These are phyloP conservation scores for Lasioglossum villosulum DNA, from an alignment of 2,888 invertebrate genomes.

Conservation along the genomic window DNA sequence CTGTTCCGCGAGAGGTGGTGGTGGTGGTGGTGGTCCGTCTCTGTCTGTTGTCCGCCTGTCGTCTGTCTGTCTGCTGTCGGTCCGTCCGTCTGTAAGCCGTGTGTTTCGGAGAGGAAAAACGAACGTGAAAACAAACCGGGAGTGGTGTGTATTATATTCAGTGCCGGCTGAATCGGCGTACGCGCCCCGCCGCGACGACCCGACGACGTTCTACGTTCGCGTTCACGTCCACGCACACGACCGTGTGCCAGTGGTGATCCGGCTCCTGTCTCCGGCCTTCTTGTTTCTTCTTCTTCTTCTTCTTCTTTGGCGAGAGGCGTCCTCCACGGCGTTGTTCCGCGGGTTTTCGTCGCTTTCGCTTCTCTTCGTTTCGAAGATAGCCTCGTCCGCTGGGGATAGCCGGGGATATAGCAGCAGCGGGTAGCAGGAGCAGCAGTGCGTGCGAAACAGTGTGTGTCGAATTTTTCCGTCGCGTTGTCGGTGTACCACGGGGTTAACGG, in stretches of 20 bases:
- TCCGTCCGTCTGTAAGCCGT: conserved; percentile 12
- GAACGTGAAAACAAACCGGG: conserved; percentile 64
- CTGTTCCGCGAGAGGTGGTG: conserved; percentile 32
- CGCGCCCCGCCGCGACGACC: conserved; percentile 54
- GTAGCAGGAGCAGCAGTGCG: conserved; percentile 37
- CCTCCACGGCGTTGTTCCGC: conserved; percentile 22
- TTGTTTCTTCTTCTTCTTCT: conserved; percentile 4
- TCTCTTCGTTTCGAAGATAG: conserved; percentile 30
- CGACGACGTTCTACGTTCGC: conserved; percentile 10
- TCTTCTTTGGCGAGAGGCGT: conserved; percentile 35
- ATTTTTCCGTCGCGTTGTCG: conserved; percentile 58
- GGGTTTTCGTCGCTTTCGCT: conserved; percentile 27
- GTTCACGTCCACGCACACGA: conserved; percentile 34
- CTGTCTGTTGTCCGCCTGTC: conserved; percentile 5
- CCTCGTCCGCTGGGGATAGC: conserved; percentile 31
- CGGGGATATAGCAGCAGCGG: not conserved
- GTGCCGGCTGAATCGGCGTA: conserved; percentile 71
- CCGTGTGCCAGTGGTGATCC: conserved; percentile 24
- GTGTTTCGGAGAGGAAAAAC: conserved; percentile 54
- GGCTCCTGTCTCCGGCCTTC: not conserved
- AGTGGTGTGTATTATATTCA: conserved; percentile 78
- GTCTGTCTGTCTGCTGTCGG: conserved; percentile 17
- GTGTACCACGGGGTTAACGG: conserved; percentile 75
- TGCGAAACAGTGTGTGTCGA: conserved; percentile 59
- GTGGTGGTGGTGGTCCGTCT: not conserved